Base-by-base conservation (phyloP, 2,888 invertebrate genomes). In the Philopedon plagiatum region DNA sequence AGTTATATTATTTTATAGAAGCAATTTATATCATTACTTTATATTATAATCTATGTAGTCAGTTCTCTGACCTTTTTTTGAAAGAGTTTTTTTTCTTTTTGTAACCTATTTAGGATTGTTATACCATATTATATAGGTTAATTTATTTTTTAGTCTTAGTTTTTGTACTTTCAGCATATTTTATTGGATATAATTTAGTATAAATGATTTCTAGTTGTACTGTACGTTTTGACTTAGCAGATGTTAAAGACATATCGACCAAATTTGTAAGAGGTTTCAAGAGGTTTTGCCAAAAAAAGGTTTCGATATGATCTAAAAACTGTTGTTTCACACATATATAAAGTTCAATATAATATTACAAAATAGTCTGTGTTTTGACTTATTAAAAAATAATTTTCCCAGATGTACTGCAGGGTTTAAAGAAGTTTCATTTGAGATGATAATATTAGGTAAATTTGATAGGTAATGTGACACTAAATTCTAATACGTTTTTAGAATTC, bases 81-180 rank as follows among this genome's bases (percentile, higher is more conserved):
- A 54, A 15, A 26, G 9, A 9, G 11, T 13, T 15, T 54, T 13
- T 54, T 54, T 54, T 13, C 29, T 54, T 15, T 54, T 54, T 18
- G 15, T 32, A 15, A 13, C 18, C 11, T 29, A 26, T 49, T 21
- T 29, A 15, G 51, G 29, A 54, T 11, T 54, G 51, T 54, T 51
- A 54, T 29, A 54, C 51, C 51, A 54, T 54, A 54, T 54, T 29
- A 54, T 29, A 29, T 54, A 54, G 51, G 51, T 54, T 54, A 54
- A 54, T 54, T 54, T 54, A 54, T 54, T 54, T 15, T 54, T 54
- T 54, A 54, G 51, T 15, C n/a, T 54, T 54, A 54, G 9, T 18
- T 54, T 54, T 54, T 54, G 51, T 54, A 54, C 51, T 26, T 54
- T 54, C 29, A 54, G 9, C 49, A 26, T 29, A 54, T 54, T 54